phyloP scores from a whole-genome alignment of 2,888 invertebrate genomes.

The Eulithis testata region DNA sequence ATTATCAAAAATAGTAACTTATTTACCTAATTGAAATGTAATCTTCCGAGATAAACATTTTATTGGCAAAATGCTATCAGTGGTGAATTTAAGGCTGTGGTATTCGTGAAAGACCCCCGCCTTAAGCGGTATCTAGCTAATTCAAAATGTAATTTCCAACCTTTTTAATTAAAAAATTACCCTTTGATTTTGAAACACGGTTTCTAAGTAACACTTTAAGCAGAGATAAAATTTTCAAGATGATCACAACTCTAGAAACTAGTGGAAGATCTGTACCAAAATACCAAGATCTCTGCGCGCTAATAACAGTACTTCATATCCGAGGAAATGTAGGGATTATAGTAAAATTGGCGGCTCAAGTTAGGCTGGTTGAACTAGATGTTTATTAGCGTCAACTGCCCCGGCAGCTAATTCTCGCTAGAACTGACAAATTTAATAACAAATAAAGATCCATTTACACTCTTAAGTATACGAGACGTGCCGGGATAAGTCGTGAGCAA shows the following conservation, averaged over 20 bases:
- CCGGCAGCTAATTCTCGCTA: constrained; percentile 65
- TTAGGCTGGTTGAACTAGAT: constrained; percentile 51
- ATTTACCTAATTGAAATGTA: too few species aligned
- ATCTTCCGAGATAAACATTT: too few species aligned
- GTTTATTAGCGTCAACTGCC: constrained; percentile 70
- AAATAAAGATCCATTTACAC: constrained; percentile 46
- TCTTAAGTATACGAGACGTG: not conserved
- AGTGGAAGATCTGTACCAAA: constrained; percentile 55
- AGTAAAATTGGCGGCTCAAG: constrained; percentile 43
- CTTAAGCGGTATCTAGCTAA: too few species aligned
- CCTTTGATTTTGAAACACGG: constrained; percentile 21
- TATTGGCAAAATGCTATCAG: too few species aligned
- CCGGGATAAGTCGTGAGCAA: not conserved
- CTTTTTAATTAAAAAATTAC: constrained; percentile 2
- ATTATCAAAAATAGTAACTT: too few species aligned
- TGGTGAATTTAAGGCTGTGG: too few species aligned
- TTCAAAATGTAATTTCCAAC: too few species aligned
- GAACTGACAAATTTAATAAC: constrained; percentile 74
- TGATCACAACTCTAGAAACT: constrained; percentile 55
- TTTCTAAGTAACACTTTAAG: constrained; percentile 45
- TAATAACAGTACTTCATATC: constrained; percentile 32
- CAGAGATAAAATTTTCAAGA: constrained; percentile 65
- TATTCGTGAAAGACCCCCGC: too few species aligned
- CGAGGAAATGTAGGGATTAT: constrained; percentile 35
- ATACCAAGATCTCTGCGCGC: constrained; percentile 43